Evolutionary conservation across 23 tunicate species (phyloP).

Genomic region (Ascidia mentula): DNA sequence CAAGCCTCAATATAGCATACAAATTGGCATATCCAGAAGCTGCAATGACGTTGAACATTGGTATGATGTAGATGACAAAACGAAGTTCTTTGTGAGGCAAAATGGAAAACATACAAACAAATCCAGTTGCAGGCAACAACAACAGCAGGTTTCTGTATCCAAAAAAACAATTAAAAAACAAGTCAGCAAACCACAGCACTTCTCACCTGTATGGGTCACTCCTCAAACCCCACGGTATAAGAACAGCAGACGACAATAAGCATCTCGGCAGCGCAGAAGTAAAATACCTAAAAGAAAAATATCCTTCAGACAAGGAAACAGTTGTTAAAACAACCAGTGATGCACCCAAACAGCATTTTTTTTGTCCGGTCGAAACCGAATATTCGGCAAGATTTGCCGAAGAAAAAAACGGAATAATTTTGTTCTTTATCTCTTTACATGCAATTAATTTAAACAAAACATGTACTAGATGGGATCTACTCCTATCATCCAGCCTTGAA

Average conservation of each 20-base stretch:
- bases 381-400: too few species aligned
- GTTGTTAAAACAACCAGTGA: too few species aligned
- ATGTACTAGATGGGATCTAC: too few species aligned
- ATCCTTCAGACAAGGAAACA: too few species aligned
- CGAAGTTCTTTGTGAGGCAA: conserved; percentile 93
- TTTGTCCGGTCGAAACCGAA: too few species aligned
- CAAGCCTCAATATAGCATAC: conserved; percentile 14
- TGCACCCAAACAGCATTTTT: too few species aligned
- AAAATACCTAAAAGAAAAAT: conserved; percentile 49
- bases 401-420: too few species aligned
- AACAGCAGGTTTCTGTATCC: conserved; percentile 32
- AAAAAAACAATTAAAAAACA: too few species aligned
- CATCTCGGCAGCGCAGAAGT: conserved; percentile 79
- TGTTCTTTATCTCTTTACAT: too few species aligned
- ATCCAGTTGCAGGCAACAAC: conserved; percentile 52
- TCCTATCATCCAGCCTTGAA: too few species aligned
- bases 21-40: conserved; percentile 56
- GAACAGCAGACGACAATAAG: conserved; percentile 43
- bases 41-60: conserved; percentile 64
- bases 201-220: conserved; percentile 35
- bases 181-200: too few species aligned
- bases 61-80: conserved; percentile 85
- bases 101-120: conserved; percentile 58
- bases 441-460: too few species aligned
- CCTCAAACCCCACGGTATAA: conserved; percentile 76